phyloP scores from a whole-genome alignment of 2,113 vertebrate genomes.

The Anarhynchus alexandrinus region DNA sequence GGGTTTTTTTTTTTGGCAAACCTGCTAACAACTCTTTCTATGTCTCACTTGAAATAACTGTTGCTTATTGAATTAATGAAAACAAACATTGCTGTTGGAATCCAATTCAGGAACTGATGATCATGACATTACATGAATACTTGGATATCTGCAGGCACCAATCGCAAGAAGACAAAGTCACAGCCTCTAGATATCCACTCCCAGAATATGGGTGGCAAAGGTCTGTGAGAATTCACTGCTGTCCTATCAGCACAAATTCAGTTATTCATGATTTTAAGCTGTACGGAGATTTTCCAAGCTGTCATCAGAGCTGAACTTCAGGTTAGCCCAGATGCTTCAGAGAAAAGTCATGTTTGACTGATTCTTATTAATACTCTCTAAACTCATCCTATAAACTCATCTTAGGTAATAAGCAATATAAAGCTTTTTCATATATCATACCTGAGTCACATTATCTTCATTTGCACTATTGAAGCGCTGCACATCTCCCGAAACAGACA shows the following conservation, averaged over 20 bases:
- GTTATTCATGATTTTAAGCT: background rate
- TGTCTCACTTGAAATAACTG: background rate
- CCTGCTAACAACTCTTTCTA: background rate
- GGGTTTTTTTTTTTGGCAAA: background rate
- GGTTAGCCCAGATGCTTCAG: background rate
- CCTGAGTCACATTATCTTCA: conserved; percentile 92
- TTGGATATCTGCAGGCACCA: background rate
- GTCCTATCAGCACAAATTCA: background rate
- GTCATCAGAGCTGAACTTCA: background rate
- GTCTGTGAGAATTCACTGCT: background rate
- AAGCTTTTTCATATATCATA: conserved; percentile 26
- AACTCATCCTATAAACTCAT: background rate
- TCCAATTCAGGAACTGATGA: background rate
- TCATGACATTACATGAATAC: background rate
- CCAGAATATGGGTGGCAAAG: background rate
- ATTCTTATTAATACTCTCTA: background rate
- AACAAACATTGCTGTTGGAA: background rate
- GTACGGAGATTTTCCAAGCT: background rate
- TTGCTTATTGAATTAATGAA: background rate
- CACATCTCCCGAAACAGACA: conserved; percentile 73
- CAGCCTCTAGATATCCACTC: rapidly evolving
- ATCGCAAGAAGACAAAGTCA: background rate
- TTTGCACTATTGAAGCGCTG: conserved; percentile 82
- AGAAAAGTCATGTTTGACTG: background rate
- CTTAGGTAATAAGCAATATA: background rate